Percentiles rank a stretch among this genome's conserved stretches.
Conservation (phyloP, 2,113 vertebrate species). For the Hippocampus zosterae region DNA sequence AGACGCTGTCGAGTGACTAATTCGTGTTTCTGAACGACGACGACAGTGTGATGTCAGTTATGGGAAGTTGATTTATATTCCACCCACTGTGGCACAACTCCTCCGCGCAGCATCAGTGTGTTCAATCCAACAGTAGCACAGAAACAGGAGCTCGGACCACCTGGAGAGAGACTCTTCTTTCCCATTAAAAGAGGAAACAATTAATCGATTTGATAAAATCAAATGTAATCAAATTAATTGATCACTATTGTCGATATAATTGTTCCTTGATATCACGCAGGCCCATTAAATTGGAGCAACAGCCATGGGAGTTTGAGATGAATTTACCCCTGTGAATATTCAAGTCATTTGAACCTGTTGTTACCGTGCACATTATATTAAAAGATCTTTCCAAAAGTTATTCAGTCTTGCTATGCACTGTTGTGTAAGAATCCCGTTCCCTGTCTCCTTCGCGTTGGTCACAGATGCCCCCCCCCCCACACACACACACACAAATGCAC, state of each 20-base stretch:
- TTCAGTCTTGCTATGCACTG: constrained; percentile 16
- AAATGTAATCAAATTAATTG: neutral
- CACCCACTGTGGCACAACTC: no score
- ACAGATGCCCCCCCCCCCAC: neutral
- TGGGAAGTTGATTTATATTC: no score
- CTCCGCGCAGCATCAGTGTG: no score
- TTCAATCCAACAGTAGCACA: no score
- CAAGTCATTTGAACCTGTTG: neutral
- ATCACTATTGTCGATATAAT: neutral
- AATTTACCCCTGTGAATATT: no score
- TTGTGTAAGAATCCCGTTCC: constrained; percentile 40
- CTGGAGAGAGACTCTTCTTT: no score
- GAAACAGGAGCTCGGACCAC: no score
- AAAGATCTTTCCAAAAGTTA: neutral
- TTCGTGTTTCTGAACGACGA: no score
- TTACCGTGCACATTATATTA: neutral
- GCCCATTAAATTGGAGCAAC: no score
- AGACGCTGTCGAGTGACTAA: no score
- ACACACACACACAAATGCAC: constrained; percentile 16
- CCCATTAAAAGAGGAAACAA: neutral
- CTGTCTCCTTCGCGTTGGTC: constrained; percentile 4
- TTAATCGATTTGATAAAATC: neutral
- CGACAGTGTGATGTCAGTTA: no score
- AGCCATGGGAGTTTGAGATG: no score
- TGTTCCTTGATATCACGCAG: neutral